phyloP scores from a whole-genome alignment of 2,113 vertebrate species.

The Pampusana beccarii region DNA sequence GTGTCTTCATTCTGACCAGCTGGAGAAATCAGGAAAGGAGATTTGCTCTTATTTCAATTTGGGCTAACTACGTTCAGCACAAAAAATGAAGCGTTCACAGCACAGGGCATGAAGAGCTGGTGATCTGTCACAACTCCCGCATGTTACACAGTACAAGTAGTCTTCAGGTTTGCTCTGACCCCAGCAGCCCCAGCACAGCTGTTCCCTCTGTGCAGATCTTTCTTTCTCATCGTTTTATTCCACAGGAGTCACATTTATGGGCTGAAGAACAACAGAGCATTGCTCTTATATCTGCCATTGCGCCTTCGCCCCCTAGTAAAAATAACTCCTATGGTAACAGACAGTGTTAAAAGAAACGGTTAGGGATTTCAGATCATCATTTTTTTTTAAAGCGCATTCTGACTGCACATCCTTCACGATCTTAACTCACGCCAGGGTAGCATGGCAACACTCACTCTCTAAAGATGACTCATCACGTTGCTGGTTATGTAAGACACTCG shows the following conservation, averaged over 20 bases:
- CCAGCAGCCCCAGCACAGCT: rapidly evolving
- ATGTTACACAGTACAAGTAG: neutral
- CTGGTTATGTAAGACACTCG: slow-evolving; percentile 11
- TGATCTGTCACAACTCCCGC: neutral
- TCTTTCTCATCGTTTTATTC: neutral
- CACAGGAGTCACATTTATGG: neutral
- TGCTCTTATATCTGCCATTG: rapidly evolving
- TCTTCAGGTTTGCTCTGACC: neutral
- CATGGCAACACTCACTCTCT: neutral
- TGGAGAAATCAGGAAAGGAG: neutral
- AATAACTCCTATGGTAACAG: neutral
- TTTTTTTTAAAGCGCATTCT: neutral
- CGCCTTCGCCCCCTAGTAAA: neutral
- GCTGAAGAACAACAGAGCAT: neutral
- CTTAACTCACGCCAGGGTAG: neutral
- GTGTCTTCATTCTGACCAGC: neutral
- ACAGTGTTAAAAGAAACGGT: rapidly evolving
- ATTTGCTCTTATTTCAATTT: neutral
- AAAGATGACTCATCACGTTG: neutral
- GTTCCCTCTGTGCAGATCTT: neutral
- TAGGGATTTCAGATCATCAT: neutral
- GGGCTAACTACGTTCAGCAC: rapidly evolving
- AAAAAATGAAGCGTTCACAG: neutral
- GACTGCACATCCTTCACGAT: neutral
- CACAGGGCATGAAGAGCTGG: neutral